Percentiles rank a stretch among this genome's conserved stretches.
phyloP scores from a whole-genome alignment of 2,113 vertebrate species.

The Chitala chitala region DNA sequence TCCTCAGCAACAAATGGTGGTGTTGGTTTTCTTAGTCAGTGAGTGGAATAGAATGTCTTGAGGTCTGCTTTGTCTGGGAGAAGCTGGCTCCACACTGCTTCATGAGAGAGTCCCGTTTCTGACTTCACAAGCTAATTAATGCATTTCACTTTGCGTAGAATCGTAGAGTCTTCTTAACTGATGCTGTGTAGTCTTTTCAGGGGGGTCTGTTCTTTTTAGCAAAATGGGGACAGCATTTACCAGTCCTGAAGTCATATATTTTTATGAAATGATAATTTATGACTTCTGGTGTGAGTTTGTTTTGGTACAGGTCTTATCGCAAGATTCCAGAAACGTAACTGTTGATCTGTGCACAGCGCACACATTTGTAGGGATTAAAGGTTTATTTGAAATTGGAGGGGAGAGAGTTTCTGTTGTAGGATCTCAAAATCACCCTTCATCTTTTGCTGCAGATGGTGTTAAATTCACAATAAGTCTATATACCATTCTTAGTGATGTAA shows the following conservation, averaged over 20 bases:
- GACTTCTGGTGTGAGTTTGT: not conserved
- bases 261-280: not conserved
- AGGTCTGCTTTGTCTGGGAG: no score
- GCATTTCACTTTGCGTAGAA: no score
- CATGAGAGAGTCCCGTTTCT: no score
- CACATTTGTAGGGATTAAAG: not conserved
- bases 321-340: not conserved
- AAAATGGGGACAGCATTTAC: not conserved
- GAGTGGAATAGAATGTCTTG: no score
- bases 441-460: not conserved
- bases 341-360: not conserved
- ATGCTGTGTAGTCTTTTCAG: no score
- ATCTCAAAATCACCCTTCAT: not conserved
- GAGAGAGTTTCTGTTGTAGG: not conserved
- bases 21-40: no score
- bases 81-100: no score
- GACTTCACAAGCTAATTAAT: no score
- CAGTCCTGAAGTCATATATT: not conserved
- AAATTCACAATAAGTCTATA: not conserved
- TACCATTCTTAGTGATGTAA: not conserved
- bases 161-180: no score
- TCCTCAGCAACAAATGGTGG: no score
- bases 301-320: not conserved
- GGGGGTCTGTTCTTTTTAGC: no score
- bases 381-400: constrained; percentile 1